Base-by-base conservation (phyloP, 2,888 invertebrate species). In the Peribatodes rhomboidaria region DNA sequence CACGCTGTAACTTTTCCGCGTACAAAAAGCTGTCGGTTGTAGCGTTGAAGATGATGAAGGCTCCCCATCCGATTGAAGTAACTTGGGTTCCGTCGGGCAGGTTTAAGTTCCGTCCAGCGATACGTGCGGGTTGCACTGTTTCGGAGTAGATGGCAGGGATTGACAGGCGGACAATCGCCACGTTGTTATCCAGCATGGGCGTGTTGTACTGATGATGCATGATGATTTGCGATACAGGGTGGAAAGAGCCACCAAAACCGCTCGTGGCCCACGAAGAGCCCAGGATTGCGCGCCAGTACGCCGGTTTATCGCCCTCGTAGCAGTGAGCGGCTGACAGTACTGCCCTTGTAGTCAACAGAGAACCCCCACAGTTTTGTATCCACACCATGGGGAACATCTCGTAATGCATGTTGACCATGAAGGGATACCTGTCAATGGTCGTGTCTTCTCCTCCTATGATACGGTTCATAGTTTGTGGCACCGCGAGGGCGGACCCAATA, bases 111-210 rank as follows among this genome's bases (percentile, higher is more conserved):
- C 10, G n/a, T 2, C n/a, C 22, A 10, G 53, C 20, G 7, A 53
- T 53, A 10, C 53, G 39, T 4, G 53, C 53, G 10, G 39, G 39
- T n/a, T 41, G 39, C 10, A 53, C 39, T n/a, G n/a, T 53, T n/a
- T n/a, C 10, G 14, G 53, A 53, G 14, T 22, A 22, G 13, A 39
- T 41, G 1, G 39, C 53, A 9, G 39, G 53, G 2, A 41, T 9
- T 11, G 37, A 13, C 18, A 53, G 41, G 14, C 20, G 53, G n/a
- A 39, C 39, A 14, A 53, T 22, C 0, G 39, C 39, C 3, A 53
- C 27, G 14, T 53, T 27, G 39, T 53, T 53, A 18, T 41, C 39
- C n/a, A 27, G 9, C 14, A n/a, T 6, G 2, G 20, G 22, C 9
- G 22, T 20, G n/a, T 39, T 22, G 41, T 37, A 53, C 9, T 14